A percentile compares a stretch with the other conserved stretches of the same genome.
Evolutionary conservation across 2,888 invertebrate species (phyloP).

Genomic region (Melinaea menophilus): DNA sequence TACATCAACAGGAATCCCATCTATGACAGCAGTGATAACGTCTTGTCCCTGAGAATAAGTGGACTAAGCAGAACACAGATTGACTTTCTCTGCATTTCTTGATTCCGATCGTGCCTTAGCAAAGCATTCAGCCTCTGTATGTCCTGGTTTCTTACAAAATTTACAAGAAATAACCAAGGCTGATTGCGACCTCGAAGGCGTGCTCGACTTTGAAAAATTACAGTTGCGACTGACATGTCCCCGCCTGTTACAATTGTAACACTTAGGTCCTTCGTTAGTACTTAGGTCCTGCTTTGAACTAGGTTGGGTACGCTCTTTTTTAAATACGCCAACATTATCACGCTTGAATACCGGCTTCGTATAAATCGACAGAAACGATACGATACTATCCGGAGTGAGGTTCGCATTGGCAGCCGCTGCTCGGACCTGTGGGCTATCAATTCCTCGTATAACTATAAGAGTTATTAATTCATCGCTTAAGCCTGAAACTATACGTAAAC

Average conservation of each 20-base stretch:
- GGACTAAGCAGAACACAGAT: neutral
- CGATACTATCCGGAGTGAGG: too few relatives aligned
- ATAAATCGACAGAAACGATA: too few relatives aligned
- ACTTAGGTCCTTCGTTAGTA: slow-evolving; percentile 5
- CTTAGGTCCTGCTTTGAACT: neutral
- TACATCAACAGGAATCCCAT: too few relatives aligned
- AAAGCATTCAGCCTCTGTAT: slow-evolving; percentile 7
- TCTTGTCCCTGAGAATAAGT: neutral
- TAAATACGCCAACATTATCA: too few relatives aligned
- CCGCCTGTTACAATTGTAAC: neutral
- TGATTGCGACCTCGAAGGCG: neutral
- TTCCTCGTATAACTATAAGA: slow-evolving; percentile 12
- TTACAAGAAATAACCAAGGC: slow-evolving; percentile 3
- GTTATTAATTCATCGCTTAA: slow-evolving; percentile 16
- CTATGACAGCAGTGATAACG: too few relatives aligned
- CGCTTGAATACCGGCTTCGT: too few relatives aligned
- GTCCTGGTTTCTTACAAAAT: slow-evolving; percentile 14
- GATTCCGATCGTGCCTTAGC: slow-evolving; percentile 4
- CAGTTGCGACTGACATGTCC: neutral
- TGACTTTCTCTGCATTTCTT: too few relatives aligned
- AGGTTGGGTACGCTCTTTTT: too few relatives aligned
- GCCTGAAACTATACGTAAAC: slow-evolving; percentile 17
- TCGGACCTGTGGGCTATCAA: neutral
- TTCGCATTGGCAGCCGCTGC: too few relatives aligned
- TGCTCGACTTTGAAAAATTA: neutral